These are phyloP conservation scores for Chironomus tepperi DNA, from an alignment of 1,140 invertebrate species.

Conservation along the genomic window DNA sequence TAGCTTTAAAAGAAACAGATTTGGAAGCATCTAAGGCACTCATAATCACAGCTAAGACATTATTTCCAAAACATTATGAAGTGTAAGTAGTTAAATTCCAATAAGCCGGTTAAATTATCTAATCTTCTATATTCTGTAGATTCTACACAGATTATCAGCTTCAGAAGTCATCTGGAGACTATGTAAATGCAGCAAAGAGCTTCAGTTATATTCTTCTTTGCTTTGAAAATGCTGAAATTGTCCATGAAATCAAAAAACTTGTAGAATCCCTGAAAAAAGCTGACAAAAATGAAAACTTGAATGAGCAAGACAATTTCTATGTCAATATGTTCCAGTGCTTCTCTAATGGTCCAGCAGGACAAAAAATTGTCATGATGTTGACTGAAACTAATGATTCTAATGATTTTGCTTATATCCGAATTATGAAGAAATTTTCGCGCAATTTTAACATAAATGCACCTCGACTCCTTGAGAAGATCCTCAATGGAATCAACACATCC, in stretches of 20 bases:
- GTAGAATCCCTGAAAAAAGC: not conserved
- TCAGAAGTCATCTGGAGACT: slow-evolving; percentile 68
- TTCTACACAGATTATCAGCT: slow-evolving; percentile 73
- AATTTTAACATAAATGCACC: slow-evolving; percentile 27
- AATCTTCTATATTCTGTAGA: slow-evolving; percentile 30
- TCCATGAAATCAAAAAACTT: not conserved
- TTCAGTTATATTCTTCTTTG: slow-evolving; percentile 49
- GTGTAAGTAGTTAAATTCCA: slow-evolving; percentile 53
- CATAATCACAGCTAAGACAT: slow-evolving; percentile 81
- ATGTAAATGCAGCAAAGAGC: slow-evolving; percentile 72
- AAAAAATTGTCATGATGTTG: slow-evolving; percentile 1
- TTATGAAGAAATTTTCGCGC: not conserved
- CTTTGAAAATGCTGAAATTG: not conserved
- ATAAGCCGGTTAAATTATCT: slow-evolving; percentile 16
- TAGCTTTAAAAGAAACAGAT: slow-evolving; percentile 44
- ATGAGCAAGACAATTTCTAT: not conserved
- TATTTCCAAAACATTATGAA: slow-evolving; percentile 76
- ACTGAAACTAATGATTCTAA: not conserved
- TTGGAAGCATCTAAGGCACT: slow-evolving; percentile 75
- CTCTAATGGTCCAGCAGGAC: not conserved
- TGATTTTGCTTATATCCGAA: slow-evolving; percentile 14
- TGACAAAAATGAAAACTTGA: not conserved
- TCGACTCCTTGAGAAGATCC: slow-evolving; percentile 35
- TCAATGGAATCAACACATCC: slow-evolving; percentile 33
- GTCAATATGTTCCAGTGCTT: not conserved